Conservation (phyloP, 2,113 vertebrate species). For the Dermatemys mawii region DNA sequence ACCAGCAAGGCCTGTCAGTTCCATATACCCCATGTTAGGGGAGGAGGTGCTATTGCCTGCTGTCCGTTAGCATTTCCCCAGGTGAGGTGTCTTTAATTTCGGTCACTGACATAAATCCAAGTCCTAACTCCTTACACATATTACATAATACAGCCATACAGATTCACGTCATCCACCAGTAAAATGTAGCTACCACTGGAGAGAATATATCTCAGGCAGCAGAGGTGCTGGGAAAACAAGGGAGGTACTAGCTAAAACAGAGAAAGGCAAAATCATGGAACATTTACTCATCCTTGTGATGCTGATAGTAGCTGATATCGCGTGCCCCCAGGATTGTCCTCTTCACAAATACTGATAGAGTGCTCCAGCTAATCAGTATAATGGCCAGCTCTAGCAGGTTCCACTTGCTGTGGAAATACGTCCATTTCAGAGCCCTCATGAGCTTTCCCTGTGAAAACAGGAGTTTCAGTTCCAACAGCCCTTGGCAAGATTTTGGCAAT, state of each 20-base stretch:
- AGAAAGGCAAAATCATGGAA: neutral
- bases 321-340: conserved; percentile 84
- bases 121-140: neutral
- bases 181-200: neutral
- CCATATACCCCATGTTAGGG: neutral
- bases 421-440: conserved; percentile 85
- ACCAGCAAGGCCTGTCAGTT: neutral
- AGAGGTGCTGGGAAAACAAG: neutral
- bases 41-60: neutral
- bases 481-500: neutral
- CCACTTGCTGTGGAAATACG: conserved; percentile 91
- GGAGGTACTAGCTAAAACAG: neutral
- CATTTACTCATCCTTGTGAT: conserved; percentile 85
- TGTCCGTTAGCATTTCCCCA: neutral
- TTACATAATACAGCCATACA: neutral
- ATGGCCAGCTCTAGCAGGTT: conserved; percentile 90
- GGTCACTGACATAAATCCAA: neutral
- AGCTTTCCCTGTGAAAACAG: conserved; percentile 83
- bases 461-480: neutral
- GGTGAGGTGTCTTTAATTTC: neutral
- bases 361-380: conserved; percentile 92
- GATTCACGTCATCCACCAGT: neutral
- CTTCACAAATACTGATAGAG: conserved; percentile 89
- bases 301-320: conserved; percentile 87
- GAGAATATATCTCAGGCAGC: neutral